These are phyloP conservation scores for Choristoneura fumiferana DNA, from an alignment of 1,140 invertebrate genomes.

Conservation along the genomic window DNA sequence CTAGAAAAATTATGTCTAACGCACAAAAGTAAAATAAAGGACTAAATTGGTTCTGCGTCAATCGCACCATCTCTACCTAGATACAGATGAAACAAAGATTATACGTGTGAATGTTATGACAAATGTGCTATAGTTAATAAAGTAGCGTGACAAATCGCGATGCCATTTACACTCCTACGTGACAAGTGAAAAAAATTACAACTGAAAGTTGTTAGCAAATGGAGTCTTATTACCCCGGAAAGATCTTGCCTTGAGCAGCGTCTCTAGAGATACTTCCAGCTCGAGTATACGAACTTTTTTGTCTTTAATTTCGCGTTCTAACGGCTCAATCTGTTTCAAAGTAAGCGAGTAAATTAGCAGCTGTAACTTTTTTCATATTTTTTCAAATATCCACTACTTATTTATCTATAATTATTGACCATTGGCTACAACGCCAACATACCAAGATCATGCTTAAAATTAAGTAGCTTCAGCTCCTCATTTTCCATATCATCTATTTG, in stretches of 20 bases:
- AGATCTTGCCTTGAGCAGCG: slow-evolving; percentile 82
- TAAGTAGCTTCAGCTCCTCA: slow-evolving; percentile 67
- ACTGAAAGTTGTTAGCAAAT: slow-evolving; percentile 45
- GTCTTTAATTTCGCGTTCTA: slow-evolving; percentile 88
- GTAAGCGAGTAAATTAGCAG: slow-evolving; percentile 58
- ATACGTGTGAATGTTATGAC: background rate
- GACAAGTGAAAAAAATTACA: slow-evolving; percentile 67
- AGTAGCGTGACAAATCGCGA: slow-evolving; percentile 23
- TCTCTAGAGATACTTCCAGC: slow-evolving; percentile 85
- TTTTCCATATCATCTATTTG: slow-evolving; percentile 83
- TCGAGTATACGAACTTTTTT: slow-evolving; percentile 89
- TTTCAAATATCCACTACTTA: background rate
- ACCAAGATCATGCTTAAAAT: slow-evolving; percentile 71
- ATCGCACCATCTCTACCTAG: no score
- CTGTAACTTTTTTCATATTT: slow-evolving; percentile 63
- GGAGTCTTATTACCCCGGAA: slow-evolving; percentile 73
- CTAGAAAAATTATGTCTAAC: no score
- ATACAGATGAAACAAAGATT: no score
- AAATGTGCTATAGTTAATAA: slow-evolving; percentile 28
- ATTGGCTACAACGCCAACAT: slow-evolving; percentile 29
- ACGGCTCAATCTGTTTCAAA: slow-evolving; percentile 87
- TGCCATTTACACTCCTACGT: slow-evolving; percentile 1
- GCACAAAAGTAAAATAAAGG: no score
- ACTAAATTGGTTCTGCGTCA: no score
- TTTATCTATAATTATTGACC: background rate